phyloP scores from a whole-genome alignment of 2,797 vertebrate genomes.

The Takifugu rubripes region DNA sequence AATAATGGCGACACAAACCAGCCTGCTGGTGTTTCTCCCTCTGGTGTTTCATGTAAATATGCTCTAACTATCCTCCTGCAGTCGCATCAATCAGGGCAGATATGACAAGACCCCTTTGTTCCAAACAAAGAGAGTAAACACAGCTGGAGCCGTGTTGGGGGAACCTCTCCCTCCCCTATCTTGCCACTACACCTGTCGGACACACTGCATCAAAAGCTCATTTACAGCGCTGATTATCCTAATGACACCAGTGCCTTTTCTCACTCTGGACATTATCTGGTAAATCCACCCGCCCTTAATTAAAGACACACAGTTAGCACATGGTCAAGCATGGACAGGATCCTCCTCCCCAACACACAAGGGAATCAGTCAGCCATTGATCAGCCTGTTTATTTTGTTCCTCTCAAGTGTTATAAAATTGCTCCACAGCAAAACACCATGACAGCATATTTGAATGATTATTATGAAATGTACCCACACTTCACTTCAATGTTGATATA shows the following conservation, averaged over 20 bases:
- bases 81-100: conserved; percentile 73
- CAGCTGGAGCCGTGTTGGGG: conserved; percentile 70
- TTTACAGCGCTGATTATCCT: conserved; percentile 72
- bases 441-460: conserved; percentile 16
- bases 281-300: conserved; percentile 64
- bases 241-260: conserved; percentile 66
- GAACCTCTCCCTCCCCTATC: conserved; percentile 69
- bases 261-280: conserved; percentile 54
- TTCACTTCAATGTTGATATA: no score
- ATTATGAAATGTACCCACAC: no score
- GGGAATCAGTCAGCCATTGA: conserved; percentile 48
- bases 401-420: conserved; percentile 29
- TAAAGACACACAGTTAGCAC: conserved; percentile 69
- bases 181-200: conserved; percentile 78
- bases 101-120: conserved; percentile 79
- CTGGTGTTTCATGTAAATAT: conserved; percentile 73
- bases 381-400: conserved; percentile 55
- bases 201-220: conserved; percentile 73
- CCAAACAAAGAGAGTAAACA: conserved; percentile 75
- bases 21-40: conserved; percentile 41
- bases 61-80: conserved; percentile 71
- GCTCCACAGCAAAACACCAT: conserved; percentile 19
- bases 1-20: conserved; percentile 45
- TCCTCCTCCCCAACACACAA: conserved; percentile 14
- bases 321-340: conserved; percentile 61